Evolutionary conservation across 2,888 invertebrate species (phyloP), one percentile per base, ranked within the genome.

Genomic region (Trachelus iudaicus): DNA sequence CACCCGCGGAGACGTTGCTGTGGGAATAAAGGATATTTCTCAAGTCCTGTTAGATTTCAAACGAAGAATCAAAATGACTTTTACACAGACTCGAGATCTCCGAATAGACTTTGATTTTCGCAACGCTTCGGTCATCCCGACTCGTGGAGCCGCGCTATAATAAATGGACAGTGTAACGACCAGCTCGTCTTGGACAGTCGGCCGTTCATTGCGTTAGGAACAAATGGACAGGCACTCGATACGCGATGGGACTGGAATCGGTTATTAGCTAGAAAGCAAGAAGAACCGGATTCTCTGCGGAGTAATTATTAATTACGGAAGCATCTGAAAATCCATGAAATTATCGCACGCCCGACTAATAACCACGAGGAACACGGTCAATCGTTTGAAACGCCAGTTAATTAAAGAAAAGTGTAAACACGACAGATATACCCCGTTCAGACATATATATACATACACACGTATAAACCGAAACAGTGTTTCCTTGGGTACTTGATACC

Each of bases 201-300:
- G 56, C 23, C 23, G 23, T 23, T 56, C 33, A 11, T 71, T 71
- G 34, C 71, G 34, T 71, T 34, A 34, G 33, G 23, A 71, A 71
- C 33, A 71, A 71, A 71, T 31, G 30, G 34, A 71, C 71, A 71
- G 33, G 34, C 15, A 71, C 23, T 34, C 71, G 34, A 33, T 71
- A 71, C 71, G 71, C 81, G 86, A 87, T 86, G 84, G 83, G 81
- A 87, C 85, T 82, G 82, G 85, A 87, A 86, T 88, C 83, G 81
- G 81, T 88, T 88, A 88, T 87, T 87, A 86, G 86, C 88, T 56
- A 88, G 90, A 90, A 90, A 90, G 90, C 87, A 84, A 83, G 81
- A 82, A 82, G 83, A 85, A 87, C 85, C 84, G 81, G 84, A 87
- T 87, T 88, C 87, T 84, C 83, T 82, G 74, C 79, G 81, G 78